Evolutionary conservation across 2,797 vertebrate genomes (phyloP).

Genomic region (Squalus acanthias): DNA sequence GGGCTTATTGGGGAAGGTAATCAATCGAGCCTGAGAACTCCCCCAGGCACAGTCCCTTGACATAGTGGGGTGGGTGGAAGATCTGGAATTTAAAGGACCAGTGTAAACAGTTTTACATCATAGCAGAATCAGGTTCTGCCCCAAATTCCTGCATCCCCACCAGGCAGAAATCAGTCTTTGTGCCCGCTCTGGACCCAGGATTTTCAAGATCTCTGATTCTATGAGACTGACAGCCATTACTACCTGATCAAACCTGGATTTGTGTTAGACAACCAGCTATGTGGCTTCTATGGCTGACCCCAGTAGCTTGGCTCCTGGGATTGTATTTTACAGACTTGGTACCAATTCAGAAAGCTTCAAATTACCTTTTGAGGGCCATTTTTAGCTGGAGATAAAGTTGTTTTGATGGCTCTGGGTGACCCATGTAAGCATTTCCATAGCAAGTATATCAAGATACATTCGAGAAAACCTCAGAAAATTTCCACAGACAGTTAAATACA

Average conservation of each 20-base stretch:
- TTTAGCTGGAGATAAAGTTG: not conserved
- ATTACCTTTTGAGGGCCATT: not conserved
- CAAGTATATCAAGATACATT: not conserved
- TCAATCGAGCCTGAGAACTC: not conserved
- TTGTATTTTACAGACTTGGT: not conserved
- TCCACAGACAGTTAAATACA: too few species aligned
- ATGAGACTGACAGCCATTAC: not conserved
- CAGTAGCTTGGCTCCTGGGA: not conserved
- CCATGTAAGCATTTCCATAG: not conserved
- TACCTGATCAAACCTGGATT: not conserved
- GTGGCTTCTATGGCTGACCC: not conserved
- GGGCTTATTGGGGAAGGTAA: not conserved
- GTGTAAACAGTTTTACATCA: not conserved
- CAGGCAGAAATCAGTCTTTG: not conserved
- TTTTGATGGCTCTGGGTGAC: not conserved
- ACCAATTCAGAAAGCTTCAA: not conserved
- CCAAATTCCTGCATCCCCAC: not conserved
- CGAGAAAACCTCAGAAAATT: not conserved
- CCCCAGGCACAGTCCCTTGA: not conserved
- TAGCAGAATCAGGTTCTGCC: not conserved
- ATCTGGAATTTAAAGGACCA: not conserved
- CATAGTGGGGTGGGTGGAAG: not conserved
- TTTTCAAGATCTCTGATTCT: not conserved
- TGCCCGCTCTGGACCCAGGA: too few species aligned
- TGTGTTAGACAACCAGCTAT: not conserved